Evolutionary conservation across 1,140 invertebrate genomes (phyloP).

Genomic region (Grapholita molesta): DNA sequence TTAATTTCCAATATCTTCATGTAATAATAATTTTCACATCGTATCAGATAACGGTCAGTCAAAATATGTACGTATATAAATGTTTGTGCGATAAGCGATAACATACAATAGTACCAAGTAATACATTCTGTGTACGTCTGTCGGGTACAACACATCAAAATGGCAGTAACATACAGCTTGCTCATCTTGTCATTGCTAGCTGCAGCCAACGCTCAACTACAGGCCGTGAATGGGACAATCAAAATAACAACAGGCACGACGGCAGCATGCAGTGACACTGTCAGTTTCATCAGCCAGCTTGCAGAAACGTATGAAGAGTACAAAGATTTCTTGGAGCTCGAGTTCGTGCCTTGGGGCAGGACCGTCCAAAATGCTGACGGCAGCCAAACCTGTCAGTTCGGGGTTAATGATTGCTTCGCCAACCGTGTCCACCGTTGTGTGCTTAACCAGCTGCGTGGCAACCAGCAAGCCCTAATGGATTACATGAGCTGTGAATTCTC

Average conservation of each 20-base stretch:
- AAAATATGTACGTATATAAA: not conserved
- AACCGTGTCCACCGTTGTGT: slow-evolving; percentile 65
- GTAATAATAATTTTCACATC: not conserved
- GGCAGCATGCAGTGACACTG: slow-evolving; percentile 46
- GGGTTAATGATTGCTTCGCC: slow-evolving; percentile 52
- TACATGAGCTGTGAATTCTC: slow-evolving; percentile 67
- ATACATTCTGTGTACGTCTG: not conserved
- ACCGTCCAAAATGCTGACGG: slow-evolving; percentile 35
- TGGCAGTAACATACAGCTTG: not conserved
- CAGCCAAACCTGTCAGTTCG: slow-evolving; percentile 51
- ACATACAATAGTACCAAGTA: not conserved
- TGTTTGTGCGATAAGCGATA: not conserved
- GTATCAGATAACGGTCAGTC: not conserved
- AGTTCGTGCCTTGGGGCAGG: slow-evolving; percentile 67
- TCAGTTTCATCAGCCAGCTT: slow-evolving; percentile 47
- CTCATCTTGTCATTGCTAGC: not conserved
- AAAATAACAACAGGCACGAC: slow-evolving; percentile 56
- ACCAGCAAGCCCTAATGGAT: slow-evolving; percentile 46
- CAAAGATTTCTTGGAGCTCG: slow-evolving; percentile 47
- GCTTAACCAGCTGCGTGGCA: slow-evolving; percentile 40
- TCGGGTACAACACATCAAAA: not conserved
- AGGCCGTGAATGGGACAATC: slow-evolving; percentile 44
- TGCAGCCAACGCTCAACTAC: slow-evolving; percentile 19
- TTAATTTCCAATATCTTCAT: not conserved
- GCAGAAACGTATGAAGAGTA: slow-evolving; percentile 44